These are phyloP conservation scores for Seriola quinqueradiata DNA, from an alignment of 2,113 vertebrate species.

Conservation along the genomic window DNA sequence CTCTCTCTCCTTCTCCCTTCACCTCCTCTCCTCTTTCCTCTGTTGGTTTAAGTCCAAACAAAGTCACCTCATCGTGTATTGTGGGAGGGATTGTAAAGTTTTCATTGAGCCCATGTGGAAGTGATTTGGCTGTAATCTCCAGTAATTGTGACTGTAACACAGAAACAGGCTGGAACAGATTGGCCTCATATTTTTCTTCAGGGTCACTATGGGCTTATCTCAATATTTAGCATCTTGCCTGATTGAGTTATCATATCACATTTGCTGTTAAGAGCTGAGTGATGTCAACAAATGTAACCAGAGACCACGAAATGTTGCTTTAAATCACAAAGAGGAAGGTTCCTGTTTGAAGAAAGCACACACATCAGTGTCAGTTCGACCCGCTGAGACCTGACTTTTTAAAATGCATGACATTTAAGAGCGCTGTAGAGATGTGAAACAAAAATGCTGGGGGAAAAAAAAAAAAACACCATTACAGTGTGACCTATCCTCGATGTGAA, in stretches of 20 bases:
- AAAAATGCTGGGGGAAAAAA: slow-evolving; percentile 63
- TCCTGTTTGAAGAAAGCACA: slow-evolving; percentile 69
- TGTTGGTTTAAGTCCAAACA: slow-evolving; percentile 88
- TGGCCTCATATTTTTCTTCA: slow-evolving; percentile 85
- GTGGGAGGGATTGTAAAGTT: slow-evolving; percentile 95
- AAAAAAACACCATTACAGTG: slow-evolving; percentile 58
- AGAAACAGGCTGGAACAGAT: slow-evolving; percentile 96
- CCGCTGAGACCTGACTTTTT: slow-evolving; percentile 63
- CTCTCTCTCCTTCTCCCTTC: slow-evolving; percentile 61
- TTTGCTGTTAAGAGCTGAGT: slow-evolving; percentile 87
- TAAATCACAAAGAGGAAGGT: slow-evolving; percentile 87
- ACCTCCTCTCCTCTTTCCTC: slow-evolving; percentile 50
- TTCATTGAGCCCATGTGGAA: slow-evolving; percentile 98
- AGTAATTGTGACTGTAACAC: slow-evolving; percentile 97
- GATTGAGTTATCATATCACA: slow-evolving; percentile 98
- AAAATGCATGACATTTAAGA: slow-evolving; percentile 77
- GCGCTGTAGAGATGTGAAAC: slow-evolving; percentile 64
- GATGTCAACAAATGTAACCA: slow-evolving; percentile 92
- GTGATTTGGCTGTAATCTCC: slow-evolving; percentile 96
- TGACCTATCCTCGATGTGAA: slow-evolving; percentile 69
- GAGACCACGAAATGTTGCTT: slow-evolving; percentile 93
- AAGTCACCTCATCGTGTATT: slow-evolving; percentile 94
- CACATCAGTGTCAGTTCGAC: slow-evolving; percentile 69
- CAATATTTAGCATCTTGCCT: slow-evolving; percentile 92
- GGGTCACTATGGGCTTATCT: slow-evolving; percentile 81